A percentile compares a stretch with the other conserved stretches of the same genome.
Conservation (phyloP, 2,888 invertebrate species). For the Sialis fuliginosa region DNA sequence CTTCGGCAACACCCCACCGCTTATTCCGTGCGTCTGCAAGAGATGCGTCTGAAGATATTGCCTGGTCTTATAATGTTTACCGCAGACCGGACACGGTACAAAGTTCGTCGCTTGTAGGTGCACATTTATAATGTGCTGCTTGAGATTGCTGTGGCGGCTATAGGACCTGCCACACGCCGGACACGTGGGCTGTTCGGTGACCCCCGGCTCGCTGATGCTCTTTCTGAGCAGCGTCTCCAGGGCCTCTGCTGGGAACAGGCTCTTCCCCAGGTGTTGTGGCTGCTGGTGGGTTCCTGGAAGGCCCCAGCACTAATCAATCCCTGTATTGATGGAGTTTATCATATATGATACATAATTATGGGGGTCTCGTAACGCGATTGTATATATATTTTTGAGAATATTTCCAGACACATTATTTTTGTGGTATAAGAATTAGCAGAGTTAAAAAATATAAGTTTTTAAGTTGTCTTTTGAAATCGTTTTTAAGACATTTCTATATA, state of each 20-base stretch:
- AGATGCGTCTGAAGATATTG: slow-evolving; percentile 33
- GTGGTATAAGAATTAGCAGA: too few relatives aligned
- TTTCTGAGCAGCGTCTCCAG: background rate
- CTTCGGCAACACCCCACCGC: slow-evolving; percentile 8
- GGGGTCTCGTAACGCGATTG: too few relatives aligned
- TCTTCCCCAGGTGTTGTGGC: background rate
- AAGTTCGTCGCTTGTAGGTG: slow-evolving; percentile 28
- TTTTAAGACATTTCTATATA: too few relatives aligned
- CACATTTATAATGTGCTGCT: slow-evolving; percentile 32
- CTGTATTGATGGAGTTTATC: background rate
- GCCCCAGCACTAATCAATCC: background rate
- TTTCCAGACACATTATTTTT: too few relatives aligned
- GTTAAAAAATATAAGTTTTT: too few relatives aligned
- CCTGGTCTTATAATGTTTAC: slow-evolving; percentile 31
- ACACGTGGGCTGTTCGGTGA: slow-evolving; percentile 15
- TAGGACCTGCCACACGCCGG: slow-evolving; percentile 19
- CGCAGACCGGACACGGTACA: slow-evolving; percentile 30
- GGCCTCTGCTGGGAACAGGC: background rate
- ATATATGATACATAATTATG: too few relatives aligned
- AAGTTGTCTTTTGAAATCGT: too few relatives aligned
- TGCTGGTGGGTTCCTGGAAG: background rate
- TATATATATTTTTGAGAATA: too few relatives aligned
- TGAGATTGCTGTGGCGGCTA: slow-evolving; percentile 26
- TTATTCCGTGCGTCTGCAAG: slow-evolving; percentile 30
- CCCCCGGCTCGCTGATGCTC: background rate